Base-by-base conservation (phyloP, 2,888 invertebrate genomes). In the Leptinotarsa tumamoca region DNA sequence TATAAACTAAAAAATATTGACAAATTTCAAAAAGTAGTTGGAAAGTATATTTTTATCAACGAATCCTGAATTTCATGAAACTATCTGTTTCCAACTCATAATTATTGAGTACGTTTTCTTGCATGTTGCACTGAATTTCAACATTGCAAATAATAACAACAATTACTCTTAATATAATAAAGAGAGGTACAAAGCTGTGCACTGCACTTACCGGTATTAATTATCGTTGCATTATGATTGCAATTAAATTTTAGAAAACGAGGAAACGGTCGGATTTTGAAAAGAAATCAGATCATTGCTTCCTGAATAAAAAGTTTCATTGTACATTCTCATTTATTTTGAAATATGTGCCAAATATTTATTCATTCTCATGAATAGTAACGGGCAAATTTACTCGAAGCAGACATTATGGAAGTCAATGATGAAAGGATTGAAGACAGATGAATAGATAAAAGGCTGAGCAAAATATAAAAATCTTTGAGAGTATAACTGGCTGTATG, bases 231-330 rank as follows among this genome's bases (percentile, higher is more conserved):
- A 68, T 52, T 68, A 54, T 68, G 17, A 54, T 54, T 51, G 10
- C 18, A 52, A 68, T 68, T 68, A 52, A 52, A 23, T 68, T 68
- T 68, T 68, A 68, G 68, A 68, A 68, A 68, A 68, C 68, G 54
- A 54, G 68, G 54, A 68, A 68, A 51, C 54, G 10, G 21, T 13
- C 27, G 54, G 27, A 51, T 27, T 58, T 58, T 21, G 23, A 23
- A 58, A 14, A 14, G 23, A 21, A 58, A 27, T 58, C 23, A 15
- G 58, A 58, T 58, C 58, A 58, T 58, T 58, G 21, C 21, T 56
- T 21, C 14, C 18, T 21, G 23, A 58, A 15, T 1, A 23, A 18
- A 18, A 18, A 18, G 54, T 54, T 54, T 54, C 0, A 54, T 54
- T 54, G 4, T 23, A 23, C 14, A 23, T 13, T 23, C 23, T 58